phyloP scores from a whole-genome alignment of 2,797 vertebrate species.

The Notolepis coatsorum region DNA sequence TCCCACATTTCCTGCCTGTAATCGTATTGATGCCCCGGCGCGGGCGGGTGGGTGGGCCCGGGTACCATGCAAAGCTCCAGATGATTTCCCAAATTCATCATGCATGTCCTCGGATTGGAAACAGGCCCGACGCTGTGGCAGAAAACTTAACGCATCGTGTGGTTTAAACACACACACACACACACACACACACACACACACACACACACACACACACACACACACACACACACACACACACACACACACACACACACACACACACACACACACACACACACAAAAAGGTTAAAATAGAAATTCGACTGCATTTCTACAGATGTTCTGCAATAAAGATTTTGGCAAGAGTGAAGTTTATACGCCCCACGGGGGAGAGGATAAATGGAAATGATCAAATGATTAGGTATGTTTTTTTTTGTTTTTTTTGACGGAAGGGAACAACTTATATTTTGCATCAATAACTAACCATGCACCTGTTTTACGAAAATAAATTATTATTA shows the following conservation, averaged over 20 bases:
- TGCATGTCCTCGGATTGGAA: slow-evolving; percentile 82
- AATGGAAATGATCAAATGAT: slow-evolving; percentile 2
- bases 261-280: no score
- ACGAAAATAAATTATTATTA: slow-evolving; percentile 45
- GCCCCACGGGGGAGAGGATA: background rate
- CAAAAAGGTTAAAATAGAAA: slow-evolving; percentile 36
- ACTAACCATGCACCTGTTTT: slow-evolving; percentile 17
- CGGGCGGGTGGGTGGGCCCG: slow-evolving; percentile 80
- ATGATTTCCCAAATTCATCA: slow-evolving; percentile 84
- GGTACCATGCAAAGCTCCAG: slow-evolving; percentile 75
- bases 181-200: no score
- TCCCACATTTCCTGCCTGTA: slow-evolving; percentile 82
- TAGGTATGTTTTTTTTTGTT: no score
- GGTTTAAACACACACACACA: slow-evolving; percentile 76
- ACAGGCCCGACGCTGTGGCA: slow-evolving; percentile 62
- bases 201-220: no score
- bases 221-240: no score
- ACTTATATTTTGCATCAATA: slow-evolving; percentile 23
- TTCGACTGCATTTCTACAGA: slow-evolving; percentile 27
- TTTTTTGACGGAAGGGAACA: no score
- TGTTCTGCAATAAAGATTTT: slow-evolving; percentile 24
- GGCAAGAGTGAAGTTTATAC: no score
- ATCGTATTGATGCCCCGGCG: slow-evolving; percentile 77
- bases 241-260: no score
- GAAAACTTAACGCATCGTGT: slow-evolving; percentile 61